Evolutionary conservation across 2,888 invertebrate genomes (phyloP).

Genomic region (Lycaena phlaeas): DNA sequence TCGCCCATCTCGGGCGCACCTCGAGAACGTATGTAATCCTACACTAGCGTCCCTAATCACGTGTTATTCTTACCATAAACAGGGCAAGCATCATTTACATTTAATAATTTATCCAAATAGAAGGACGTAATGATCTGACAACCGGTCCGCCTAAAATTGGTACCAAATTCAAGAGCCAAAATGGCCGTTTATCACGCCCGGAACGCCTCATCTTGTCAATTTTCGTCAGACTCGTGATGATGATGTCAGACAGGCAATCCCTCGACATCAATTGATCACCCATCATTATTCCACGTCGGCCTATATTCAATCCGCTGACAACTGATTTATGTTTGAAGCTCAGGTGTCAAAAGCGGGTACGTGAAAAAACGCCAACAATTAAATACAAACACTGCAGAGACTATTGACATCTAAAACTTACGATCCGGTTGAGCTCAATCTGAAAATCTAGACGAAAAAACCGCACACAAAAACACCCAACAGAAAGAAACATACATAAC

Average conservation of each 20-base stretch:
- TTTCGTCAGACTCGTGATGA: slow-evolving; percentile 36
- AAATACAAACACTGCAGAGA: slow-evolving; percentile 45
- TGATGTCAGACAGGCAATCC: slow-evolving; percentile 44
- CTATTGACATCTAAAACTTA: slow-evolving; percentile 47
- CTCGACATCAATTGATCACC: slow-evolving; percentile 50
- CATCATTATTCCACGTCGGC: slow-evolving; percentile 43
- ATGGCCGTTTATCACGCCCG: not conserved
- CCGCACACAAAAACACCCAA: slow-evolving; percentile 7
- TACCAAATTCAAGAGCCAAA: too few species aligned
- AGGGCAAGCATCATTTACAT: too few species aligned
- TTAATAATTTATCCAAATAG: too few species aligned
- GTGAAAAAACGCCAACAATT: slow-evolving; percentile 48
- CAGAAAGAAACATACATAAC: slow-evolving; percentile 13
- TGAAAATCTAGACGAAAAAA: slow-evolving; percentile 7
- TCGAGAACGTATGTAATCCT: too few species aligned
- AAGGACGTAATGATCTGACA: too few species aligned
- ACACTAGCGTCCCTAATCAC: too few species aligned
- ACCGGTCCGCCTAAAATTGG: too few species aligned
- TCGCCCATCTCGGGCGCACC: too few species aligned
- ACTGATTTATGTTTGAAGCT: slow-evolving; percentile 58
- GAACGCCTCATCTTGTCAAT: slow-evolving; percentile 35
- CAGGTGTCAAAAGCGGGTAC: slow-evolving; percentile 57
- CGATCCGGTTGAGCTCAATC: slow-evolving; percentile 42
- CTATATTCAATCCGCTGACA: slow-evolving; percentile 55
- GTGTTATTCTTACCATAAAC: too few species aligned